Conservation (phyloP, 2,888 invertebrate genomes). For the Pogonocherus hispidulus region DNA sequence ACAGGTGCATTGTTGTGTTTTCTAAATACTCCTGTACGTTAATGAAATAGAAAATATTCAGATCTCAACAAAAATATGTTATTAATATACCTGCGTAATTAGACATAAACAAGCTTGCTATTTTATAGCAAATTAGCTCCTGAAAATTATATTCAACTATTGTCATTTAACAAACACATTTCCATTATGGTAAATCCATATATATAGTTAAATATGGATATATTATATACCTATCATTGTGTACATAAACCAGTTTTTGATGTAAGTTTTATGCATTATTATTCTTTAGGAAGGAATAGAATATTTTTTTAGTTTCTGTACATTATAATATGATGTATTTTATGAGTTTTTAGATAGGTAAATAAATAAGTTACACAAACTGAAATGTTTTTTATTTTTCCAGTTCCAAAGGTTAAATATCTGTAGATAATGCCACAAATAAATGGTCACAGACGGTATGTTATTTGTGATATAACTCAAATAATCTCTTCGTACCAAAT, state of each 20-base stretch:
- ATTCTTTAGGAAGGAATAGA: neutral
- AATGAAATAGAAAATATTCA: conserved; percentile 6
- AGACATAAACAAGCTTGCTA: neutral
- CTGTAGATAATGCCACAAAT: no score
- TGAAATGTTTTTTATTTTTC: no score
- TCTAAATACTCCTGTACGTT: conserved; percentile 17
- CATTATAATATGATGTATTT: conserved; percentile 17
- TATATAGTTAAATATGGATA: conserved; percentile 12
- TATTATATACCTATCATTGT: no score
- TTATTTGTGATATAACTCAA: no score
- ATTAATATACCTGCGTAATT: neutral
- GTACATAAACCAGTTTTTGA: conserved; percentile 21
- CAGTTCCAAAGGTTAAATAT: no score
- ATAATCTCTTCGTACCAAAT: no score
- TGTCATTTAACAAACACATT: conserved; percentile 1
- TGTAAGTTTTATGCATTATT: conserved; percentile 10
- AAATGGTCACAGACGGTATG: no score
- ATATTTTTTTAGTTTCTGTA: conserved; percentile 24
- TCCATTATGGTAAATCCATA: conserved; percentile 6
- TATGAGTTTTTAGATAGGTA: conserved; percentile 5
- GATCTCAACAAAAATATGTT: conserved; percentile 16
- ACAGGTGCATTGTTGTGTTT: neutral
- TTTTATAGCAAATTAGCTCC: neutral
- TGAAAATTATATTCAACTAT: neutral
- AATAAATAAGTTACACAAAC: no score